These are phyloP conservation scores for Chrysolina haemoptera DNA, from an alignment of 2,888 invertebrate genomes.

Conservation along the genomic window DNA sequence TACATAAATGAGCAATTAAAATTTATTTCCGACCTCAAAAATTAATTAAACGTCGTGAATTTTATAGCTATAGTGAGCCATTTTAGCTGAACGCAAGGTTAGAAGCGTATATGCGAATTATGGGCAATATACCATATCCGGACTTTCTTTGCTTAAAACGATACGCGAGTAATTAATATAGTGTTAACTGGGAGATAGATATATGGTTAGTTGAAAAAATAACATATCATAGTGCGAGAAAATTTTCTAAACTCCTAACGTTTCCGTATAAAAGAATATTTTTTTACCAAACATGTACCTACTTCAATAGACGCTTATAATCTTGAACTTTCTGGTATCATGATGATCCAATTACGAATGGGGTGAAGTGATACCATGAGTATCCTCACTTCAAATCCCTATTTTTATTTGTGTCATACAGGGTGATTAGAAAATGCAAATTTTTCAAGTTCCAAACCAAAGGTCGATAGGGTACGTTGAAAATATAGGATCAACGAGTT, in stretches of 20 bases:
- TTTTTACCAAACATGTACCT: no score
- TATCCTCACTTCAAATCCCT: no score
- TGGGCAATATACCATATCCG: slow-evolving; percentile 29
- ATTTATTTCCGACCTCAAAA: slow-evolving; percentile 38
- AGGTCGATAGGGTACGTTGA: not conserved
- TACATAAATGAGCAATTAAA: slow-evolving; percentile 35
- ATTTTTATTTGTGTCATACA: no score
- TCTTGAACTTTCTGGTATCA: no score
- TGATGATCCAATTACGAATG: no score
- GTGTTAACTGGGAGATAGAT: slow-evolving; percentile 13
- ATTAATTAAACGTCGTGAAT: slow-evolving; percentile 29
- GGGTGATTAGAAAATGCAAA: no score
- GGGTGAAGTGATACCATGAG: no score
- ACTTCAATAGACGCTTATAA: no score
- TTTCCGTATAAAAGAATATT: not conserved
- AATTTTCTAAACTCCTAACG: not conserved
- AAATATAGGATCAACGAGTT: not conserved
- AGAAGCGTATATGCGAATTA: not conserved
- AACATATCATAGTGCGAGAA: not conserved
- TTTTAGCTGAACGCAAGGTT: slow-evolving; percentile 36
- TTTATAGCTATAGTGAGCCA: slow-evolving; percentile 28
- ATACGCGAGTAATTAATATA: slow-evolving; percentile 4
- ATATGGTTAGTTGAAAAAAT: slow-evolving; percentile 5
- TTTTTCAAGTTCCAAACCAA: not conserved
- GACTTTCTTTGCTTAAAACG: slow-evolving; percentile 23